Percentiles rank a stretch among this genome's conserved stretches.
These are phyloP conservation scores for Beaufortia kweichowensis DNA, from an alignment of 2,113 vertebrate species.

Conservation along the genomic window DNA sequence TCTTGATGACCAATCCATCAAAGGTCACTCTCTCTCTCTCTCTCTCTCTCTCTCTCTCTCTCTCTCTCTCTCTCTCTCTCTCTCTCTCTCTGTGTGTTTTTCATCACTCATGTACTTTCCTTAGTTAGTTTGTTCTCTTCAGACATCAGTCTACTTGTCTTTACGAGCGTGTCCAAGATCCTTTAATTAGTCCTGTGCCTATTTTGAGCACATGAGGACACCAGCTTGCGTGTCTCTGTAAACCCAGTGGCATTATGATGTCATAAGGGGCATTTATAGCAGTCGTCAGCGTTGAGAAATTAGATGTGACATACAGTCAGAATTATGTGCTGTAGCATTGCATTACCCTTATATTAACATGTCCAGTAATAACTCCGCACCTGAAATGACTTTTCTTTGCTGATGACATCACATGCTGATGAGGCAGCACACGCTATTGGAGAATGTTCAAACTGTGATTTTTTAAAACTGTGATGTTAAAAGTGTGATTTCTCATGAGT, in stretches of 20 bases:
- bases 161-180: not conserved
- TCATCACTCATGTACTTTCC: conserved; percentile 12
- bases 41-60: conserved; percentile 14
- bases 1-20: conserved; percentile 1
- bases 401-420: too few species aligned
- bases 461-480: too few species aligned
- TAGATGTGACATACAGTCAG: conserved; percentile 1
- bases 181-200: conserved; percentile 15
- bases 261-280: conserved; percentile 15
- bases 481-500: too few species aligned
- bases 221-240: not conserved
- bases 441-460: too few species aligned
- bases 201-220: not conserved
- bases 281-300: not conserved
- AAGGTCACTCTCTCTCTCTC: not conserved
- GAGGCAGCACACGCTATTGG: too few species aligned
- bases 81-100: conserved; percentile 29
- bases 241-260: not conserved
- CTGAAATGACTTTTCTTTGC: not conserved
- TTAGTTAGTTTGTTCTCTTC: conserved; percentile 15
- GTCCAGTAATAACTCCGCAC: too few species aligned
- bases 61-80: conserved; percentile 34
- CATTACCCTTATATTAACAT: not conserved
- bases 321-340: not conserved
- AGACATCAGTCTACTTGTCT: not conserved